phyloP scores from a whole-genome alignment of 2,888 invertebrate species.

The Aspidiotus rigidus region DNA sequence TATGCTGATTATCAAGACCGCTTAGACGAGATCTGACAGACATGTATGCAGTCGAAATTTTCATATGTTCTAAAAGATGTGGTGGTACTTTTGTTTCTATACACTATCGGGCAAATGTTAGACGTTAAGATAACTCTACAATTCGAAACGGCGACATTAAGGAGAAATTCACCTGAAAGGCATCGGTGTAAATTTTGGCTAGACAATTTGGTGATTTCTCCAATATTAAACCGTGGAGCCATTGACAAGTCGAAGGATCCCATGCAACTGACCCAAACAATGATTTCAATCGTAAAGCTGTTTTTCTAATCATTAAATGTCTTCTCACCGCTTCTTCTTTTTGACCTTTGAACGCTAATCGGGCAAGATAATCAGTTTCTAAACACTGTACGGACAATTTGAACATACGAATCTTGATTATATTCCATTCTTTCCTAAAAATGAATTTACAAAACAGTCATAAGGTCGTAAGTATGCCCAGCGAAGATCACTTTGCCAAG shows the following conservation, averaged over 20 bases:
- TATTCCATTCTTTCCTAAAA: constrained; percentile 54
- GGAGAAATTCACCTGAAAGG: constrained; percentile 53
- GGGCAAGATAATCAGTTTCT: constrained; percentile 55
- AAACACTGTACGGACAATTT: constrained; percentile 56
- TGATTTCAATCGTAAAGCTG: constrained; percentile 56
- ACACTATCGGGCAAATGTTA: constrained; percentile 5
- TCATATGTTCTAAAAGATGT: constrained; percentile 26
- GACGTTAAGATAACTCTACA: background rate
- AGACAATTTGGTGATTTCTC: constrained; percentile 53
- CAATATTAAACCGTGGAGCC: constrained; percentile 64
- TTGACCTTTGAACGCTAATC: constrained; percentile 52
- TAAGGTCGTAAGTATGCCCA: background rate
- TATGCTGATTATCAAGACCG: constrained; percentile 11
- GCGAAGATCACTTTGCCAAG: background rate
- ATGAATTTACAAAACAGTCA: constrained; percentile 10
- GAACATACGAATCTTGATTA: constrained; percentile 56
- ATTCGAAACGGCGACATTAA: background rate
- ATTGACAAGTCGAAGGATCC: constrained; percentile 63
- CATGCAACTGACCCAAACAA: constrained; percentile 61
- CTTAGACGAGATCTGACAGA: constrained; percentile 21
- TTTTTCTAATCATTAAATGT: constrained; percentile 60
- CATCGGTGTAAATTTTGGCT: constrained; percentile 64
- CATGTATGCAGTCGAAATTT: constrained; percentile 15
- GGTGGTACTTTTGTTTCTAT: constrained; percentile 30
- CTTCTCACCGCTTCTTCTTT: constrained; percentile 60